Evolutionary conservation across 2,797 vertebrate genomes (phyloP).

Genomic region (Amblyopsis hoosieri): DNA sequence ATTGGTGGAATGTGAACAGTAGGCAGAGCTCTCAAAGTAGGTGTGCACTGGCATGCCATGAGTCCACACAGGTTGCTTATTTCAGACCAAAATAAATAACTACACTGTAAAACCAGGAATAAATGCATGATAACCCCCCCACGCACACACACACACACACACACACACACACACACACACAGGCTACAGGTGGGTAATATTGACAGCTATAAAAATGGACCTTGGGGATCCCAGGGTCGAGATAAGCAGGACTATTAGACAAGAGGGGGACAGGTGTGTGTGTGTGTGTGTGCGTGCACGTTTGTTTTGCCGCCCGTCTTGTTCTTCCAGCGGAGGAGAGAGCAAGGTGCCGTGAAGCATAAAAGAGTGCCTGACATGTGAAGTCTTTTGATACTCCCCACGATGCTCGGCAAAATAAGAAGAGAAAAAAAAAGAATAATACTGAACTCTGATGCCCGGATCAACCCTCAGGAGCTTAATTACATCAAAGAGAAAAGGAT

Average conservation of each 20-base stretch:
- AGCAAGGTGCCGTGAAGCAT: constrained; percentile 78
- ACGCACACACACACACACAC: constrained; percentile 11
- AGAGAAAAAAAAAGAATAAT: constrained; percentile 45
- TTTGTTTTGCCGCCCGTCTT: constrained; percentile 58
- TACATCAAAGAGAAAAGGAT: constrained; percentile 87
- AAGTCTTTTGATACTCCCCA: constrained; percentile 79
- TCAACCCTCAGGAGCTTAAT: constrained; percentile 88
- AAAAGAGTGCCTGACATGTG: constrained; percentile 73
- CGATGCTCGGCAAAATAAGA: constrained; percentile 51
- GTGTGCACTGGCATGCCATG: too few relatives aligned
- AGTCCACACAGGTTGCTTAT: background rate
- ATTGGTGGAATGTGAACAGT: too few relatives aligned
- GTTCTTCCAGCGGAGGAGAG: constrained; percentile 66
- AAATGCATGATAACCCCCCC: constrained; percentile 2
- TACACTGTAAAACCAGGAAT: background rate
- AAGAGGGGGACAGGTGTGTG: constrained; percentile 25
- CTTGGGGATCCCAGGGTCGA: constrained; percentile 58
- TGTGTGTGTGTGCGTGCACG: constrained; percentile 37
- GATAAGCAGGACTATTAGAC: constrained; percentile 70
- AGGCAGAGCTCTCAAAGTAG: too few relatives aligned
- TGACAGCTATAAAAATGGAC: constrained; percentile 58
- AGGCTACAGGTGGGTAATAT: constrained; percentile 79
- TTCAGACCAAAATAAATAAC: background rate
- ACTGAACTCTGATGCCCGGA: constrained; percentile 85
- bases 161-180: constrained; percentile 47